Percentiles rank a stretch among this genome's conserved stretches.
Conservation (phyloP, 2,888 invertebrate genomes). For the Phlogophora meticulosa region DNA sequence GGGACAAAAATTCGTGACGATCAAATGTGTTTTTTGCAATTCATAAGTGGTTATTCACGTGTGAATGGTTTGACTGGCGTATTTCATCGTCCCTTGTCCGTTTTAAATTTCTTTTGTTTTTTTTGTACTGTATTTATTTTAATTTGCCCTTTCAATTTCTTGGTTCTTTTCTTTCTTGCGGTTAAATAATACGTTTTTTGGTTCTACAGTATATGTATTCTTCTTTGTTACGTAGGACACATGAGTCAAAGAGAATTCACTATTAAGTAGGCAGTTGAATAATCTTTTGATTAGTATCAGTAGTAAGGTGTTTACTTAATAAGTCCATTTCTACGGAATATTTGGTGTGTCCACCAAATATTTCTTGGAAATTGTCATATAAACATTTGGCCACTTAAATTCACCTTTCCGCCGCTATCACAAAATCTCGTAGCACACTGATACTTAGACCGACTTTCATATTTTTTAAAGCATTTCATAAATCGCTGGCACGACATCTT, state of each 20-base stretch:
- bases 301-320: constrained; percentile 3
- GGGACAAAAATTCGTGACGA: constrained; percentile 71
- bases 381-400: constrained; percentile 43
- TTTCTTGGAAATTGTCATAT: not conserved
- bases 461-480: constrained; percentile 73
- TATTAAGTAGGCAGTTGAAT: too few species aligned
- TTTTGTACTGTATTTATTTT: constrained; percentile 67
- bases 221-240: not conserved
- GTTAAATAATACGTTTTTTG: constrained; percentile 25
- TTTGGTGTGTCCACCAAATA: constrained; percentile 13
- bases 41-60: constrained; percentile 83
- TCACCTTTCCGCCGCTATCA: constrained; percentile 62
- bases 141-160: constrained; percentile 59
- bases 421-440: constrained; percentile 51
- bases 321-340: constrained; percentile 46
- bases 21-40: constrained; percentile 79
- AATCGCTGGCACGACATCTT: constrained; percentile 70
- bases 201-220: not conserved
- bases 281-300: too few species aligned
- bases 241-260: not conserved
- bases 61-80: constrained; percentile 82
- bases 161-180: constrained; percentile 51
- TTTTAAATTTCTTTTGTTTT: constrained; percentile 71
- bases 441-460: constrained; percentile 57
- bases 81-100: constrained; percentile 79